phyloP scores from a whole-genome alignment of 2,888 invertebrate genomes.

The Smittia aterrima region DNA sequence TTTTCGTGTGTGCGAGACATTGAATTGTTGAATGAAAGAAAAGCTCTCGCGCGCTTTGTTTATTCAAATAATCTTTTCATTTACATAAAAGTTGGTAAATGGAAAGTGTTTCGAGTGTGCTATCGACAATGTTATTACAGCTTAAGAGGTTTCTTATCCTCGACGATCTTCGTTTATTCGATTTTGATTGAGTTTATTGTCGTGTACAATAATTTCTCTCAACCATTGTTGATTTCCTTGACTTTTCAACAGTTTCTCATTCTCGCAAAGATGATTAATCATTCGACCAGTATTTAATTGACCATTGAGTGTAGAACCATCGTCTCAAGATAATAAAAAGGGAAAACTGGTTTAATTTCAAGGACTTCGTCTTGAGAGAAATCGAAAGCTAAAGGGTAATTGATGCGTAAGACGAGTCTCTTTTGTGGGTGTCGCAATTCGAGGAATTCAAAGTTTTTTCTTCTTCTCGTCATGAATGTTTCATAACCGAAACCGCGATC shows the following conservation, averaged over 20 bases:
- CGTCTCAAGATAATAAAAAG: no score
- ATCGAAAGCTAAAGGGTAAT: background rate
- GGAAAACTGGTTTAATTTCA: no score
- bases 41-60: background rate
- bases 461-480: background rate
- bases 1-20: background rate
- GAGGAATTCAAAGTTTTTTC: background rate
- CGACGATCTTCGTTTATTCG: no score
- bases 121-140: background rate
- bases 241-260: no score
- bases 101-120: background rate
- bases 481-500: background rate
- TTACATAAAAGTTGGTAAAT: constrained; percentile 1
- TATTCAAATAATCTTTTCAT: background rate
- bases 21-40: background rate
- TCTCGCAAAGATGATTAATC: no score
- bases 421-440: background rate
- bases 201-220: no score
- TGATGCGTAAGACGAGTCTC: background rate
- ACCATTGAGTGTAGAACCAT: no score
- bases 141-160: background rate
- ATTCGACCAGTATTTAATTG: no score
- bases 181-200: no score
- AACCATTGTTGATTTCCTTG: no score
- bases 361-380: no score